Conservation (phyloP, 2,113 vertebrate species). For the Taurulus bubalis region DNA sequence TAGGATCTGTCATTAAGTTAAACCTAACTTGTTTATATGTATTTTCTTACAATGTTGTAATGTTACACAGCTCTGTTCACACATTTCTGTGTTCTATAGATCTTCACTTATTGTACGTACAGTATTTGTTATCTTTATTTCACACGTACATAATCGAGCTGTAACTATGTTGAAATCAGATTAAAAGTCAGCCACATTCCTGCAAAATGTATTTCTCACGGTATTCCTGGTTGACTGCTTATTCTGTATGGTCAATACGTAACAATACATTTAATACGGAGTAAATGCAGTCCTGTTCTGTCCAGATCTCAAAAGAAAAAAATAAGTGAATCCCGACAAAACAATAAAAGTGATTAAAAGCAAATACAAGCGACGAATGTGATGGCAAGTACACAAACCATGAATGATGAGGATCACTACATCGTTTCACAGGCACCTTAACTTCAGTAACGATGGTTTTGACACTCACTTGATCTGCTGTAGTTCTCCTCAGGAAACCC, state of each 20-base stretch:
- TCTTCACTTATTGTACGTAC: neutral
- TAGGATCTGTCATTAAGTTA: too few species aligned
- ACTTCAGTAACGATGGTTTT: neutral
- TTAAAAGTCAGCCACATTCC: neutral
- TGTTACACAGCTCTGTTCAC: too few species aligned
- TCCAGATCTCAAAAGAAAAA: too few species aligned
- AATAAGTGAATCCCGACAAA: neutral
- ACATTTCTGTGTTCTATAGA: neutral
- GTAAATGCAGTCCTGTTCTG: neutral
- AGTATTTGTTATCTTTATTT: neutral
- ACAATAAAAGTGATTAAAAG: neutral
- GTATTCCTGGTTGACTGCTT: conserved; percentile 10
- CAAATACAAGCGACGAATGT: neutral
- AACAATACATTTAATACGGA: conserved; percentile 1
- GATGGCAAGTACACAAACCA: neutral
- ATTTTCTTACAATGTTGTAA: too few species aligned
- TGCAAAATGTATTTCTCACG: neutral
- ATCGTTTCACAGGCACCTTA: neutral
- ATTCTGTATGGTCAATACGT: neutral
- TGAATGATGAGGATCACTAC: neutral
- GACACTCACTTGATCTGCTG: neutral
- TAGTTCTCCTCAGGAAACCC: neutral
- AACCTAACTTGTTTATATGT: too few species aligned
- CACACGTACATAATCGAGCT: neutral
- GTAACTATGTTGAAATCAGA: neutral